These are phyloP conservation scores for Rattus rattus DNA, from an alignment of 2,113 vertebrate species.

Conservation along the genomic window DNA sequence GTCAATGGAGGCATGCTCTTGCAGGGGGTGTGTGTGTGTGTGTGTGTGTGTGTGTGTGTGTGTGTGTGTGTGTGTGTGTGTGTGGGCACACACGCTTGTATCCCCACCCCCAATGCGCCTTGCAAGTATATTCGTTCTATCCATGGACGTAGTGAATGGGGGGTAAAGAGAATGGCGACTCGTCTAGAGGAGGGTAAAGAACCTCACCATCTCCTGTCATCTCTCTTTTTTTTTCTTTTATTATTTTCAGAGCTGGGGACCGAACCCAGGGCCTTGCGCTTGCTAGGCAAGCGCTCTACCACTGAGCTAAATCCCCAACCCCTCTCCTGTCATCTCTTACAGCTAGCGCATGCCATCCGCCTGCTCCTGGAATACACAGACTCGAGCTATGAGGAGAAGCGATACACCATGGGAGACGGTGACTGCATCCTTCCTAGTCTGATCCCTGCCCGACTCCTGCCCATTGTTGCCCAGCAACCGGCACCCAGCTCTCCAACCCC, in stretches of 20 bases:
- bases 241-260: no score
- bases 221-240: no score
- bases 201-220: not conserved
- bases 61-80: not conserved
- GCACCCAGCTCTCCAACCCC: not conserved
- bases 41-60: not conserved
- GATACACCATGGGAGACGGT: conserved; percentile 88
- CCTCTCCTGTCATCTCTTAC: not conserved
- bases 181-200: not conserved
- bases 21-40: not conserved
- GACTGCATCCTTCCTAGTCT: not conserved
- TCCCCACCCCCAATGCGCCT: no score
- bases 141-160: not conserved
- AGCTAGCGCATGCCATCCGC: conserved; percentile 88
- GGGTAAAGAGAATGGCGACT: no score
- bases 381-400: conserved; percentile 88
- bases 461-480: not conserved
- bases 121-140: no score
- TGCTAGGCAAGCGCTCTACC: no score
- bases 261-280: no score
- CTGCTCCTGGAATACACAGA: conserved; percentile 90
- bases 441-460: not conserved
- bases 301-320: no score
- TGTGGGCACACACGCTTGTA: no score
- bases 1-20: not conserved